Conservation (phyloP, 2,797 vertebrate genomes). For the Valencia hispanica region DNA sequence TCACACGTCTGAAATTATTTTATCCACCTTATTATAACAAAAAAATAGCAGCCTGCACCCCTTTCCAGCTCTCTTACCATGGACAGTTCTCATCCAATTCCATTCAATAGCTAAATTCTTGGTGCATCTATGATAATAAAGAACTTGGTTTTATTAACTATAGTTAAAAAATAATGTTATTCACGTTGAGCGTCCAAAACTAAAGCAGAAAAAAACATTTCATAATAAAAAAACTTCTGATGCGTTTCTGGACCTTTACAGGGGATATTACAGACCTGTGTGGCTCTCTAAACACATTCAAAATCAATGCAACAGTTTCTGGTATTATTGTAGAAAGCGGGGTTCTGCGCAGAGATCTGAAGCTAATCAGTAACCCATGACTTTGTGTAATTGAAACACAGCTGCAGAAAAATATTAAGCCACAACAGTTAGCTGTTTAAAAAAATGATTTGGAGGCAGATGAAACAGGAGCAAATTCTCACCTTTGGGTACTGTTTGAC, state of each 20-base stretch:
- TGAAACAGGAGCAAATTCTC: constrained; percentile 50
- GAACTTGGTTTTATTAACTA: background rate
- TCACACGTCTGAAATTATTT: background rate
- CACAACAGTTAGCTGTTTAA: constrained; percentile 18
- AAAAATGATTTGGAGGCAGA: background rate
- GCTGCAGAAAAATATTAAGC: constrained; percentile 61
- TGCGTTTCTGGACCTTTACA: background rate
- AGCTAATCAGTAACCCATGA: constrained; percentile 50
- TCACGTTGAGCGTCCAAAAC: background rate
- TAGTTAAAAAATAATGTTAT: background rate
- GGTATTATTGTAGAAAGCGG: no score
- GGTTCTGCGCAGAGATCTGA: constrained; percentile 60
- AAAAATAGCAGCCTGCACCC: background rate
- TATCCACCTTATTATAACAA: background rate
- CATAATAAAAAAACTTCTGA: background rate
- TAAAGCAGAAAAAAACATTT: no score
- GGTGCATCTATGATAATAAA: background rate
- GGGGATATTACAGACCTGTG: background rate
- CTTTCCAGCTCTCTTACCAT: background rate
- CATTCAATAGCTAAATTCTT: background rate
- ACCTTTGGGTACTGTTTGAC: constrained; percentile 98
- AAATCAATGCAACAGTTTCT: background rate
- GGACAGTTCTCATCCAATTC: background rate
- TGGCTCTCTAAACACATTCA: background rate
- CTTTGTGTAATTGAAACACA: constrained; percentile 64